Conservation (phyloP, 2,113 vertebrate genomes). For the Centropus unirufus region DNA sequence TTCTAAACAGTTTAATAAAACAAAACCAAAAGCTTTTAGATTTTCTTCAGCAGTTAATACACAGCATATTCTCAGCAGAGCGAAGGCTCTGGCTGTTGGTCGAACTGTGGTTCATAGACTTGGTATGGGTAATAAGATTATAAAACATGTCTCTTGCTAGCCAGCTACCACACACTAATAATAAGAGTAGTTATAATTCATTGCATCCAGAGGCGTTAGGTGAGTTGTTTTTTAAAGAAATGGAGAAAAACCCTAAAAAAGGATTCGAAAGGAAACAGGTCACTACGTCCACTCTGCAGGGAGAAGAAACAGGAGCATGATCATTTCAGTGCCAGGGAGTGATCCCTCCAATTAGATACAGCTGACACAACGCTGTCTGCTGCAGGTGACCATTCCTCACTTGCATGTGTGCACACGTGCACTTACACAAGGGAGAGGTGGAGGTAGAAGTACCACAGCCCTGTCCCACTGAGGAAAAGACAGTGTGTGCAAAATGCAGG, state of each 20-base stretch:
- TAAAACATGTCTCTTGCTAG: constrained; percentile 74
- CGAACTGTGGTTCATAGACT: constrained; percentile 33
- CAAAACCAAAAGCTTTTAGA: constrained; percentile 54
- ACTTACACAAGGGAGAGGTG: neutral
- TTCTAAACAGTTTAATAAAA: constrained; percentile 72
- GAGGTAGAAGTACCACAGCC: neutral
- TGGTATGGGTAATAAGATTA: constrained; percentile 71
- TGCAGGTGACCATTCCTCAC: neutral
- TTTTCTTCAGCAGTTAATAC: constrained; percentile 58
- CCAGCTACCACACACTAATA: constrained; percentile 66
- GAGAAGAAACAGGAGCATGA: neutral
- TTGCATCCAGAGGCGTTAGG: constrained; percentile 37
- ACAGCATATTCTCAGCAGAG: constrained; percentile 8
- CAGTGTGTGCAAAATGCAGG: neutral
- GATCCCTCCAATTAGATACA: constrained; percentile 17
- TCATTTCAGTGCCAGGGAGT: neutral
- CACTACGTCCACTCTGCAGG: neutral
- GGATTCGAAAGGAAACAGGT: constrained; percentile 17
- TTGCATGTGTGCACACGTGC: fast-evolving
- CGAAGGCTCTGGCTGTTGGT: constrained; percentile 8
- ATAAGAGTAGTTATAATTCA: constrained; percentile 69
- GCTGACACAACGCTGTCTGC: neutral
- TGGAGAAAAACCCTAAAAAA: constrained; percentile 18
- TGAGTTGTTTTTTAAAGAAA: constrained; percentile 38
- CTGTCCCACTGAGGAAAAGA: neutral